phyloP scores from a whole-genome alignment of 2,888 invertebrate species.

The Phalera bucephala region DNA sequence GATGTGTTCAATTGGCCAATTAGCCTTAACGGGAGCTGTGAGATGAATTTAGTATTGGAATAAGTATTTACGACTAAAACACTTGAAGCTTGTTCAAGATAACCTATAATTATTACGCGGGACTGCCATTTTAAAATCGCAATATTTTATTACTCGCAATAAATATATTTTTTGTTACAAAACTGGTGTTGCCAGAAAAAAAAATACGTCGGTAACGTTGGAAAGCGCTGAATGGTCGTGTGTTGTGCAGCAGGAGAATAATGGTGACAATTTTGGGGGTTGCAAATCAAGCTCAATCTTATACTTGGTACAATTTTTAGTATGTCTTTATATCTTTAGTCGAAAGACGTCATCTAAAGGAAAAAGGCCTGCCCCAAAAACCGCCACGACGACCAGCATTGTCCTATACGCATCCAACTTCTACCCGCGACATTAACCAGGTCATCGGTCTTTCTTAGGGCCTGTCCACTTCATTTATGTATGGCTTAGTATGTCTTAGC shows the following conservation, averaged over 20 bases:
- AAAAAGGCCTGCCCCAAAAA: no score
- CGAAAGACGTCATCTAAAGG: no score
- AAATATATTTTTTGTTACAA: no score
- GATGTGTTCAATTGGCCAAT: conserved; percentile 73
- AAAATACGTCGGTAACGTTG: conserved; percentile 13
- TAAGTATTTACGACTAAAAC: conserved; percentile 29
- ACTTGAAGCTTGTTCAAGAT: neutral
- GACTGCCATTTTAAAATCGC: no score
- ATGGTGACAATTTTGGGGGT: conserved; percentile 67
- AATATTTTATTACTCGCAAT: neutral
- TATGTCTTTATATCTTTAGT: no score
- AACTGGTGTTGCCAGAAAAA: conserved; percentile 1
- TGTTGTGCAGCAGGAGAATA: conserved; percentile 73
- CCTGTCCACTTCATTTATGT: no score
- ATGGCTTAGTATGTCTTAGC: no score
- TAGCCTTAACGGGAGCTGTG: conserved; percentile 79
- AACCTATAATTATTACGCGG: neutral
- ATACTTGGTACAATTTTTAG: no score
- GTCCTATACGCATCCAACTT: no score
- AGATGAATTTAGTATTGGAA: conserved; percentile 60
- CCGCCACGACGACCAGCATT: no score
- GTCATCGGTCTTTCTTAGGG: no score
- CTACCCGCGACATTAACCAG: no score
- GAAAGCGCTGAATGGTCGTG: conserved; percentile 44
- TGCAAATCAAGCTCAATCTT: conserved; percentile 19